phyloP scores from a whole-genome alignment of 1,140 invertebrate genomes.

The Harlomillsia oculata region DNA sequence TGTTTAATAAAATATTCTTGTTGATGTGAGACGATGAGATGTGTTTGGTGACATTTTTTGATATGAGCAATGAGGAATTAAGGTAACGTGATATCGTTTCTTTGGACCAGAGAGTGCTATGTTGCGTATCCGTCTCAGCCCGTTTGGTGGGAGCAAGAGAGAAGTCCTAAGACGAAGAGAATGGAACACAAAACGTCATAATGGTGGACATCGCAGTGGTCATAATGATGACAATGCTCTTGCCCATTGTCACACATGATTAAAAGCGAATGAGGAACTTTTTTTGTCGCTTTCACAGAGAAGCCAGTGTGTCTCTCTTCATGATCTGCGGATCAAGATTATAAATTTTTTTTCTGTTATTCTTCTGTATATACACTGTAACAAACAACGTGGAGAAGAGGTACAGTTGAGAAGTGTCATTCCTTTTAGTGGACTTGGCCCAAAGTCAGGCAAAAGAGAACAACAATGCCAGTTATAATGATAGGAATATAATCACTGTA shows the following conservation, averaged over 20 bases:
- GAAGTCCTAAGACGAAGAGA: constrained; percentile 6
- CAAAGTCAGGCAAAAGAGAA: no score
- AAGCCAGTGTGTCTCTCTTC: constrained; percentile 5
- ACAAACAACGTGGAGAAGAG: no score
- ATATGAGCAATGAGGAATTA: not conserved
- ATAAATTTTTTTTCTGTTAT: no score
- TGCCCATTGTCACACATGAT: constrained; percentile 27
- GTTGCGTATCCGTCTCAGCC: not conserved
- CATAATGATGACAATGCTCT: constrained; percentile 20
- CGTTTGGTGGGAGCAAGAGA: not conserved
- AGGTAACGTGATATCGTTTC: not conserved
- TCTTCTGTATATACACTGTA: no score
- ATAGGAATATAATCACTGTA: no score
- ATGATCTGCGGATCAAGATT: constrained; percentile 27
- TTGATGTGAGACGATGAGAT: no score
- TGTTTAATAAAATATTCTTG: no score
- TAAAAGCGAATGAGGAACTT: constrained; percentile 16
- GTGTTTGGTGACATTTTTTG: no score
- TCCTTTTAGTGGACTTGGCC: no score
- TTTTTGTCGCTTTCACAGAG: constrained; percentile 6
- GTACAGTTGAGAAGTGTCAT: no score
- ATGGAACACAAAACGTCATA: not conserved
- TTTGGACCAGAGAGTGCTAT: not conserved
- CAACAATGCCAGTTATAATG: no score
- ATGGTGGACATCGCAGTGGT: constrained; percentile 3